Base-by-base conservation (phyloP, 1,140 invertebrate species). In the Pogonognathellus flavescens region DNA sequence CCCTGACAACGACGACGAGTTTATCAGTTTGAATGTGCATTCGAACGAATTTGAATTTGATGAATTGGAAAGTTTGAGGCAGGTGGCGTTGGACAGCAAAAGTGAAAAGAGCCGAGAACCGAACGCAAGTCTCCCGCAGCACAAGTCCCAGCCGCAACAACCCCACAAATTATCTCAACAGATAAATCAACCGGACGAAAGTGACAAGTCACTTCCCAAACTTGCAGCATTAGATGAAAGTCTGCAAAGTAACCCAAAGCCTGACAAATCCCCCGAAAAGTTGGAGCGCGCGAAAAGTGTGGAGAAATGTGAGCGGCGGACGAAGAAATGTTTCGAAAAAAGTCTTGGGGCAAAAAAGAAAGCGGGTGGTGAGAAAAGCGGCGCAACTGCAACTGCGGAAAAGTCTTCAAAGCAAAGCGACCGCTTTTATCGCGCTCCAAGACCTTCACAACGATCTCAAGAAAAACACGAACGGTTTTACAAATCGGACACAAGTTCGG, bases 21-120 rank as follows among this genome's bases (percentile, higher is more conserved):
- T 82, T 25, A 59, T 82, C 5, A 57, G 80, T 10, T 25, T 82
- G 14, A 59, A 82, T 11, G 80, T 57, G 9, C 22, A 50, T 31
- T n/a, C 55, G 52, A 82, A 82, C n/a, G 80, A 59, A 57, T 57
- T 82, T 10, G 52, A 55, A 49, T 59, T 82, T 25, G 52, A 55
- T 25, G 80, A 82, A n/a, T 41, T 59, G 11, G 80, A 82, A 18
- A 76, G 49, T 11, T 57, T 82, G 20, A 0, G 52, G 14, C 52
- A 82, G 55, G 55, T 55, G 7, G 55, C 52, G n/a, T 25, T 82
- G 2, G 80, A 55, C 18, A 59, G 55, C 16, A 18, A 82, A 11
- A 82, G 55, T 10, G 55, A 57, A 9, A 59, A 82, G 14, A 11
- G 50, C 0, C 53, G n/a, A 82, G 55, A 31, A 76, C 13, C 6